A percentile compares a stretch with the other conserved stretches of the same genome.
Conservation (phyloP, 2,888 invertebrate species). For the Helobdella robusta region DNA sequence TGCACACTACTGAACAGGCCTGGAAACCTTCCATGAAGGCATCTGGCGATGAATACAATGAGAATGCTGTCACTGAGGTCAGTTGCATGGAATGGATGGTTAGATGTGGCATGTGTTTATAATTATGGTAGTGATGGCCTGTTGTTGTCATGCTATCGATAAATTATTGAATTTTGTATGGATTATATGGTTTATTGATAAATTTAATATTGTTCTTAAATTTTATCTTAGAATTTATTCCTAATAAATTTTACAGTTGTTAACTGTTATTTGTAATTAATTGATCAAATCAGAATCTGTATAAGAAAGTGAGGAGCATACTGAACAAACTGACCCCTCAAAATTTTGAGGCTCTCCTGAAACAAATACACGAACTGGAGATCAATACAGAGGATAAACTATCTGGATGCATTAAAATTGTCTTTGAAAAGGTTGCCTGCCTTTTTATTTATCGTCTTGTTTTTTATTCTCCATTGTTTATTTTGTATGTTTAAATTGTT, state of each 20-base stretch:
- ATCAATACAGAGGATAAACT: conserved; percentile 71
- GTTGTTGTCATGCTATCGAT: background rate
- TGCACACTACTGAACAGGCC: conserved; percentile 77
- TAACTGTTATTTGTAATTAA: background rate
- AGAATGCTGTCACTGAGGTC: conserved; percentile 5
- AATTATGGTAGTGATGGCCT: background rate
- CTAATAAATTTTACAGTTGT: no score
- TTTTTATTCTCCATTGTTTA: conserved; percentile 66
- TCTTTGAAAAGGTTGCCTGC: conserved; percentile 77
- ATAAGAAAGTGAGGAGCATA: conserved; percentile 73
- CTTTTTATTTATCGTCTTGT: background rate
- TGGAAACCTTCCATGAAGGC: conserved; percentile 66
- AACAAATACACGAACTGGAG: conserved; percentile 65
- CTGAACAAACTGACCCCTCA: conserved; percentile 89
- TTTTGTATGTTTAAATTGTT: conserved; percentile 24
- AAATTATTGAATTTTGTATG: background rate
- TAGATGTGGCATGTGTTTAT: conserved; percentile 5
- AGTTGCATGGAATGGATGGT: background rate
- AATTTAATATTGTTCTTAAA: no score
- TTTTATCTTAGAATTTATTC: no score
- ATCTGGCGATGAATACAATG: conserved; percentile 17
- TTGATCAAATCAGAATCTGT: conserved; percentile 56
- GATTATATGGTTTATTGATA: no score
- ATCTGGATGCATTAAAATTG: conserved; percentile 73
- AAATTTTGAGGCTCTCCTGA: conserved; percentile 73